Conservation (phyloP, 2,113 vertebrate species). For the Promerops cafer region DNA sequence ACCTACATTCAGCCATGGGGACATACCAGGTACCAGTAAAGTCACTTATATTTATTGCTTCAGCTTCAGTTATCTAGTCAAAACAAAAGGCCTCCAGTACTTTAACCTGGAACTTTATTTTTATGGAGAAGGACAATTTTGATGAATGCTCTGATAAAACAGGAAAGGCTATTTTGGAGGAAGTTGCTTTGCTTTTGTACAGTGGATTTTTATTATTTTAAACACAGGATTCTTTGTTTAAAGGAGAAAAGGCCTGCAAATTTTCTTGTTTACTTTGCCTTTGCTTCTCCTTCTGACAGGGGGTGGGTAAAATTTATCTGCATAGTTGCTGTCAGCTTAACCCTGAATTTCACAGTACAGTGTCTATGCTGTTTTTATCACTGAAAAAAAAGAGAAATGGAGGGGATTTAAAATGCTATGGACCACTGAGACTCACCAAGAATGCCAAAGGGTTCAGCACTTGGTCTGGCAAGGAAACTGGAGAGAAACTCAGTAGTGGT, state of each 20-base stretch:
- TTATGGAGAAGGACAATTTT: background rate
- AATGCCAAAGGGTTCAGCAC: background rate
- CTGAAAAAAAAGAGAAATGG: background rate
- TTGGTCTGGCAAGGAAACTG: background rate
- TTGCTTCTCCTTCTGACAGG: constrained; percentile 27
- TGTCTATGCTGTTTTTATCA: background rate
- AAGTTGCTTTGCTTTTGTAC: constrained; percentile 34
- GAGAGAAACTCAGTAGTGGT: background rate
- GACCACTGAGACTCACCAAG: background rate
- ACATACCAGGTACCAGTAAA: background rate
- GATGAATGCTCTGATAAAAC: constrained; percentile 39
- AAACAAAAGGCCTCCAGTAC: background rate
- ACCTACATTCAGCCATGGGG: background rate
- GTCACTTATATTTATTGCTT: background rate
- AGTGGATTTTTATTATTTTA: constrained; percentile 54
- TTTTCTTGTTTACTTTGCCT: constrained; percentile 44
- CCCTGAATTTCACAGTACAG: background rate
- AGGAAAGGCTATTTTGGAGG: constrained; percentile 46
- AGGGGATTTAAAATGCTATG: background rate
- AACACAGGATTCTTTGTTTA: constrained; percentile 59
- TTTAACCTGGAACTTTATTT: constrained; percentile 38
- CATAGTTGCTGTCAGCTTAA: background rate
- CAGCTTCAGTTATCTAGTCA: background rate
- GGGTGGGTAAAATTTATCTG: constrained; percentile 1
- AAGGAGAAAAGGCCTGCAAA: constrained; percentile 35